These are phyloP conservation scores for Cyrtorhinus lividipennis DNA, from an alignment of 1,140 invertebrate genomes.

Conservation along the genomic window DNA sequence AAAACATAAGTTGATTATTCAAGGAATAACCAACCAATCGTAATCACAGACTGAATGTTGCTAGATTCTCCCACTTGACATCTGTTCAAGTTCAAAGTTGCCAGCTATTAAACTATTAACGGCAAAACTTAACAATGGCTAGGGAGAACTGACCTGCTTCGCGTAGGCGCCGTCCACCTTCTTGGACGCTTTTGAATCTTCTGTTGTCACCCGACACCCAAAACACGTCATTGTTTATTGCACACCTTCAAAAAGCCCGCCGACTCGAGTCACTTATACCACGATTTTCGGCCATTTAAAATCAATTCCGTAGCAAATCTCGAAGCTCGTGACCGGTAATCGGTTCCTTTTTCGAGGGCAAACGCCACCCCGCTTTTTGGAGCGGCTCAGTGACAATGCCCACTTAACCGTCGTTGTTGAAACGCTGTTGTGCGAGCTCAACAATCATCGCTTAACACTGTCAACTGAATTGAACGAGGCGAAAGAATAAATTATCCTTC, in stretches of 20 bases:
- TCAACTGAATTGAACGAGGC: neutral
- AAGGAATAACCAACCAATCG: no score
- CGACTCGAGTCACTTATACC: neutral
- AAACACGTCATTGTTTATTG: neutral
- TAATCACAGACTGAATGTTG: no score
- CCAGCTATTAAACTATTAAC: no score
- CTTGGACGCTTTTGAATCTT: no score
- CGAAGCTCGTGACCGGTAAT: neutral
- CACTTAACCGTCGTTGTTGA: neutral
- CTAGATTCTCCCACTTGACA: no score
- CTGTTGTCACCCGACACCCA: neutral
- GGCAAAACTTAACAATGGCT: no score
- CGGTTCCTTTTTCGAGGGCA: neutral
- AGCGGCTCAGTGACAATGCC: neutral
- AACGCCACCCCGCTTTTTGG: neutral
- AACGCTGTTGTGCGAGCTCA: neutral
- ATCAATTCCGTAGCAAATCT: slow-evolving; percentile 1
- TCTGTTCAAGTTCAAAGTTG: no score
- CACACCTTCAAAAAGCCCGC: neutral
- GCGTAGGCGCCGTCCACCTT: no score
- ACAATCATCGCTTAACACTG: slow-evolving; percentile 1
- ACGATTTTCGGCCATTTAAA: neutral
- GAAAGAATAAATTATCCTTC: slow-evolving; percentile 8
- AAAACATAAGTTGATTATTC: no score
- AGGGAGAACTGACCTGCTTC: no score